Evolutionary conservation across 2,888 invertebrate species (phyloP).

Genomic region (Neria commutata): DNA sequence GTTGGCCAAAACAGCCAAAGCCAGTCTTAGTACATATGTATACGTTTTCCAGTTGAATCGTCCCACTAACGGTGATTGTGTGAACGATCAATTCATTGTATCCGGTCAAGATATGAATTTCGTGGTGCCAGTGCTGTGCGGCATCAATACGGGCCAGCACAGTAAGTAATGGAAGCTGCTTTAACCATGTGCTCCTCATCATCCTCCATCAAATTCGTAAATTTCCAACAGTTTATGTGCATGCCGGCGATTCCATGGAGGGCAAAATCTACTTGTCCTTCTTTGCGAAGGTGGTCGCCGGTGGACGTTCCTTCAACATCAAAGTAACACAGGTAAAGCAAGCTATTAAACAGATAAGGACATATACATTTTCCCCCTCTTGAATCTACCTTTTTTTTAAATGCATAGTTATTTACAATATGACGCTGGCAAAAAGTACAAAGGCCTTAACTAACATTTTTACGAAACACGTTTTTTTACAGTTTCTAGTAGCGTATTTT

Average conservation of each 20-base stretch:
- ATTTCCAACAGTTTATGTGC: conserved; percentile 70
- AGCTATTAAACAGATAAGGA: no score
- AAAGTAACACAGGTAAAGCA: conserved; percentile 68
- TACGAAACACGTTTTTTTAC: no score
- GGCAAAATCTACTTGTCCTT: conserved; percentile 70
- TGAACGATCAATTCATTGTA: conserved; percentile 72
- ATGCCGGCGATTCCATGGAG: conserved; percentile 69
- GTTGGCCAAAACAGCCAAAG: conserved; percentile 57
- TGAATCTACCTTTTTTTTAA: no score
- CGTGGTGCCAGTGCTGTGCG: conserved; percentile 74
- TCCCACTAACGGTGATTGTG: conserved; percentile 73
- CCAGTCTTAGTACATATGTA: conserved; percentile 2
- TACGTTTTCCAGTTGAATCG: conserved; percentile 66
- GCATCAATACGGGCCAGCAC: conserved; percentile 78
- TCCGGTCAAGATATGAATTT: conserved; percentile 75
- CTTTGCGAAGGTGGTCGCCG: conserved; percentile 65
- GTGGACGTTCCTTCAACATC: conserved; percentile 69
- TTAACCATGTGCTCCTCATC: neutral
- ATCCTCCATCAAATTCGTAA: neutral
- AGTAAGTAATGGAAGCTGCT: conserved; percentile 62
- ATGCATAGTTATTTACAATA: no score
- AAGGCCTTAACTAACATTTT: no score
- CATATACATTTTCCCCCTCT: no score
- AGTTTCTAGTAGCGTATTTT: no score
- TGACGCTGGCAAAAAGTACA: no score